phyloP scores from a whole-genome alignment of 2,888 invertebrate genomes.

The Lasius platythorax region DNA sequence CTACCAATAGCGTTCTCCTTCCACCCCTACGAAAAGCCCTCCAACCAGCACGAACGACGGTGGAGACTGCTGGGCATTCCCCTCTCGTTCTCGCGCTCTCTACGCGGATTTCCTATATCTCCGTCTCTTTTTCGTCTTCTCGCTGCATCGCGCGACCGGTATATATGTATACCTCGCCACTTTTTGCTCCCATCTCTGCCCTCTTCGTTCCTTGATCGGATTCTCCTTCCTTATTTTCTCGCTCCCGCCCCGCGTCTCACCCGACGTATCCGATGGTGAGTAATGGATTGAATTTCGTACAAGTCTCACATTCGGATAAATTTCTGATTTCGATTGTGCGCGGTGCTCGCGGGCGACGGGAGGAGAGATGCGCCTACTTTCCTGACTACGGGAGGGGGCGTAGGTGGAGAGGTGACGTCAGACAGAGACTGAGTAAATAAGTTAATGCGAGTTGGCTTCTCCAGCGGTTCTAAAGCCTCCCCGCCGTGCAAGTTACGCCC shows the following conservation, averaged over 20 bases:
- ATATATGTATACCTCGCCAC: constrained; percentile 46
- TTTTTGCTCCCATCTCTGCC: constrained; percentile 56
- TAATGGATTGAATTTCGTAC: constrained; percentile 55
- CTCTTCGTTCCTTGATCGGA: constrained; percentile 47
- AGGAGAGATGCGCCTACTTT: constrained; percentile 41
- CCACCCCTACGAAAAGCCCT: constrained; percentile 27
- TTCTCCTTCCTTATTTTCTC: constrained; percentile 42
- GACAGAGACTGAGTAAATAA: constrained; percentile 40
- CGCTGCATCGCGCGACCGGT: constrained; percentile 39
- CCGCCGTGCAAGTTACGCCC: background rate
- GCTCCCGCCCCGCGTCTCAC: constrained; percentile 15
- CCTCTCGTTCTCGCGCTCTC: constrained; percentile 54
- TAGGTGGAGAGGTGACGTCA: constrained; percentile 52
- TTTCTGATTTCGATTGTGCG: constrained; percentile 42
- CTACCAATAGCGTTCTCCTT: constrained; percentile 52
- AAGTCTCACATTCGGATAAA: constrained; percentile 56
- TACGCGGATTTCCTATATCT: constrained; percentile 38
- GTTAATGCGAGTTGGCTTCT: constrained; percentile 32
- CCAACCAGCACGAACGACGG: constrained; percentile 36
- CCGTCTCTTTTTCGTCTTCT: constrained; percentile 31
- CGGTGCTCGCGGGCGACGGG: background rate
- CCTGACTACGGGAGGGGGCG: constrained; percentile 12
- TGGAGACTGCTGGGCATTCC: constrained; percentile 59
- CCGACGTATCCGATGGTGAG: constrained; percentile 46
- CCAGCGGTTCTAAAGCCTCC: background rate